phyloP scores from a whole-genome alignment of 2,797 vertebrate genomes.

The Anas bernieri region DNA sequence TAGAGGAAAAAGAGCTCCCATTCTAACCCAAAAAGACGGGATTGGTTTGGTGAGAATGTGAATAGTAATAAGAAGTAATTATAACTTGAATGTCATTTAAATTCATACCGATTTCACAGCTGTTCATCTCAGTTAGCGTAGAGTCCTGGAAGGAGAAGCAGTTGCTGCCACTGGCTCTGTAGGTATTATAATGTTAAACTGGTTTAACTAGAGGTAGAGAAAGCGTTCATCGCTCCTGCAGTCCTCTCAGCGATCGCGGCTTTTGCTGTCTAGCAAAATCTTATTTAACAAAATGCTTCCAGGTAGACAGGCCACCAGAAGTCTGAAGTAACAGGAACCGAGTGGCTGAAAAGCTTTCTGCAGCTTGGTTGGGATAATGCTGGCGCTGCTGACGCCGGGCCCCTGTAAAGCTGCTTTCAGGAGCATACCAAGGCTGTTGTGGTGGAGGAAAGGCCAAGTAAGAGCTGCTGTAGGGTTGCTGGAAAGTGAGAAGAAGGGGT shows the following conservation, averaged over 20 bases:
- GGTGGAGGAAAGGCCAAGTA: not conserved
- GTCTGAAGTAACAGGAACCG: not conserved
- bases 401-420: not conserved
- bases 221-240: rapidly evolving
- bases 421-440: rapidly evolving
- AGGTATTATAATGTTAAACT: not conserved
- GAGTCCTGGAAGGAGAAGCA: not conserved
- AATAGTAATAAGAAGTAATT: not conserved
- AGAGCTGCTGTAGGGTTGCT: not conserved
- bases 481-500: not conserved
- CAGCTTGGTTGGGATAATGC: not conserved
- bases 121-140: not conserved
- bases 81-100: not conserved
- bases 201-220: not conserved
- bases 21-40: not conserved
- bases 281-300: not conserved
- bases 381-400: not conserved
- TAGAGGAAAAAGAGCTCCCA: not conserved
- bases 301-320: not conserved
- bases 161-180: not conserved
- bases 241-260: rapidly evolving
- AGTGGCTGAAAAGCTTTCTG: not conserved
- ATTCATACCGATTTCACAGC: not conserved
- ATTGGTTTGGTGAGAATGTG: not conserved
- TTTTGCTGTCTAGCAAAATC: not conserved